Conservation (phyloP, 2,888 invertebrate species). For the Mechanitis mazaeus region DNA sequence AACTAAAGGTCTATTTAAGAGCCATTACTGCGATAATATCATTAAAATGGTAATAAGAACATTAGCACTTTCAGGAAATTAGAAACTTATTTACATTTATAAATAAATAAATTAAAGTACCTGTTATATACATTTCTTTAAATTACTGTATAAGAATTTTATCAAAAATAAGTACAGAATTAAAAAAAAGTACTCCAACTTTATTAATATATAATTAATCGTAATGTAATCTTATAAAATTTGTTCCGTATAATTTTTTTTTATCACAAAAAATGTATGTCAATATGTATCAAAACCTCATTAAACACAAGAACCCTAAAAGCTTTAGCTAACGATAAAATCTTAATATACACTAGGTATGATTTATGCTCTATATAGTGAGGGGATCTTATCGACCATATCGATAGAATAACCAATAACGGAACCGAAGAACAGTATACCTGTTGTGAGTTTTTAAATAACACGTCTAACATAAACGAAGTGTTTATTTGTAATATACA, state of each 20-base stretch:
- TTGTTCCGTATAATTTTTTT: too few relatives aligned
- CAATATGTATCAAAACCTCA: not conserved
- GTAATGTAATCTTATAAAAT: too few relatives aligned
- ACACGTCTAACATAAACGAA: too few relatives aligned
- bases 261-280: too few relatives aligned
- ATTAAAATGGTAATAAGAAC: constrained; percentile 62
- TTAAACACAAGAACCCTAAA: not conserved
- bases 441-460: not conserved
- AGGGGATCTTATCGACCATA: constrained; percentile 39
- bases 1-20: constrained; percentile 50
- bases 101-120: not conserved
- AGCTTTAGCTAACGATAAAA: constrained; percentile 43
- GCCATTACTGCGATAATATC: constrained; percentile 57
- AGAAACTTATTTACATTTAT: not conserved
- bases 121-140: too few relatives aligned
- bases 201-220: too few relatives aligned
- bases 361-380: constrained; percentile 56
- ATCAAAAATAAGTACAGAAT: too few relatives aligned
- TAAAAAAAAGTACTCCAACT: too few relatives aligned
- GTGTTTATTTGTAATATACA: too few relatives aligned
- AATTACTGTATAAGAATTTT: too few relatives aligned
- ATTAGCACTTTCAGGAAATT: not conserved
- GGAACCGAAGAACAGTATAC: constrained; percentile 9
- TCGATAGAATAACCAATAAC: constrained; percentile 27
- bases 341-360: constrained; percentile 50